Conservation (phyloP, 2,888 invertebrate species). For the Bellardia pandia region DNA sequence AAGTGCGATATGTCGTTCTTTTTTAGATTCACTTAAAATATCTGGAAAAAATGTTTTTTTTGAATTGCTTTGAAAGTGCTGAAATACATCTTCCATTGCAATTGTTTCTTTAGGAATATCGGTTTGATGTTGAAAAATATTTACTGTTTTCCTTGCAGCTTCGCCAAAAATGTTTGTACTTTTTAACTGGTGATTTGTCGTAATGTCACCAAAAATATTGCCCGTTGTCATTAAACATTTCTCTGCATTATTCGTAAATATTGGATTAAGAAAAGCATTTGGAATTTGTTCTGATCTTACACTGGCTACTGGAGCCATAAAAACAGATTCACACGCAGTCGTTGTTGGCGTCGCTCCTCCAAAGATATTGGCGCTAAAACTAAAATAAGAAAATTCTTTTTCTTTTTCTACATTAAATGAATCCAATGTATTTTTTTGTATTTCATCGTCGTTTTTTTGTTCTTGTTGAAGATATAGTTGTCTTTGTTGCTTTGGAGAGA, state of each 20-base stretch:
- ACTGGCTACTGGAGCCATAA: slow-evolving; percentile 36
- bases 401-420: slow-evolving; percentile 35
- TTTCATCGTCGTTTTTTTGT: slow-evolving; percentile 10
- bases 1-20: background rate
- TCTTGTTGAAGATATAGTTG: slow-evolving; percentile 71
- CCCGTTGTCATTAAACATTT: slow-evolving; percentile 3
- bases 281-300: background rate
- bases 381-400: slow-evolving; percentile 34
- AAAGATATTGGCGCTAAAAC: slow-evolving; percentile 47
- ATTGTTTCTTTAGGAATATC: slow-evolving; percentile 25
- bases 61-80: slow-evolving; percentile 71
- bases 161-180: slow-evolving; percentile 65
- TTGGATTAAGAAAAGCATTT: slow-evolving; percentile 62
- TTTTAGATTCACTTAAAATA: background rate
- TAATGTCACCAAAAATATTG: slow-evolving; percentile 50
- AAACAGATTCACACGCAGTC: slow-evolving; percentile 36
- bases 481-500: slow-evolving; percentile 75
- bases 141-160: slow-evolving; percentile 68
- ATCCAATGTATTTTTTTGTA: slow-evolving; percentile 44
- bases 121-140: slow-evolving; percentile 67
- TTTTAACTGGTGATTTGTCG: background rate
- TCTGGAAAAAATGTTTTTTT: background rate
- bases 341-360: background rate
- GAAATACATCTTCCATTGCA: slow-evolving; percentile 72
- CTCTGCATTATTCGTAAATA: slow-evolving; percentile 56